Evolutionary conservation across 2,113 vertebrate species (phyloP).

Genomic region (Physeter macrocephalus): DNA sequence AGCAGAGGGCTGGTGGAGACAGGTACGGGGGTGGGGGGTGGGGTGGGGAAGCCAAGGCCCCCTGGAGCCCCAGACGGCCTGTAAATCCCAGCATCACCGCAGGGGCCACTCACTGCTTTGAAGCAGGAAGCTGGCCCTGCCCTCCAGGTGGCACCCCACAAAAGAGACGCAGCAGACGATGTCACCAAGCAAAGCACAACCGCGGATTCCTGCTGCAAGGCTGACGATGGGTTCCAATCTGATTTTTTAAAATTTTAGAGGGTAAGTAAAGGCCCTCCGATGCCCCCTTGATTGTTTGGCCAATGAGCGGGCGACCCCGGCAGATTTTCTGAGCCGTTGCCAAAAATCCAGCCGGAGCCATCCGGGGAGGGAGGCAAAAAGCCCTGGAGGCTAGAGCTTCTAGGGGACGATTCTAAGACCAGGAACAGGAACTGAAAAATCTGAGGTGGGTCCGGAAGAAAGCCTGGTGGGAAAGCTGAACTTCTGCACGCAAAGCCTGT

Average conservation of each 20-base stretch:
- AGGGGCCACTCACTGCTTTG: fast-evolving
- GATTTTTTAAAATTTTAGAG: not conserved
- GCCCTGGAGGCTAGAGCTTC: not conserved
- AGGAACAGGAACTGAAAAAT: not conserved
- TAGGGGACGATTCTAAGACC: not conserved
- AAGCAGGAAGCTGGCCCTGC: not conserved
- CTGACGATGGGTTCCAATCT: not conserved
- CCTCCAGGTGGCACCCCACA: fast-evolving
- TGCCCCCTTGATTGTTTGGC: not conserved
- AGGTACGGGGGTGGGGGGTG: not conserved
- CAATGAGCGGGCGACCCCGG: not conserved
- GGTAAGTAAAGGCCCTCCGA: not conserved
- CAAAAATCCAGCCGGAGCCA: not conserved
- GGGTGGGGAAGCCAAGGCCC: not conserved
- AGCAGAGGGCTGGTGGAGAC: not conserved
- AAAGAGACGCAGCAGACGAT: not conserved
- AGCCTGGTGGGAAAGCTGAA: not conserved
- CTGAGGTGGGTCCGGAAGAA: not conserved
- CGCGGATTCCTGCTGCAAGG: not conserved
- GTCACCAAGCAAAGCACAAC: not conserved
- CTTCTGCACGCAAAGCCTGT: fast-evolving
- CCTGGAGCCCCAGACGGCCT: not conserved
- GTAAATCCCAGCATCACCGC: not conserved
- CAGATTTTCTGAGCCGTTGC: not conserved
- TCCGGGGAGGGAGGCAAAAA: not conserved